Base-by-base conservation (phyloP, 2,797 vertebrate genomes). In the Crax fasciolata region DNA sequence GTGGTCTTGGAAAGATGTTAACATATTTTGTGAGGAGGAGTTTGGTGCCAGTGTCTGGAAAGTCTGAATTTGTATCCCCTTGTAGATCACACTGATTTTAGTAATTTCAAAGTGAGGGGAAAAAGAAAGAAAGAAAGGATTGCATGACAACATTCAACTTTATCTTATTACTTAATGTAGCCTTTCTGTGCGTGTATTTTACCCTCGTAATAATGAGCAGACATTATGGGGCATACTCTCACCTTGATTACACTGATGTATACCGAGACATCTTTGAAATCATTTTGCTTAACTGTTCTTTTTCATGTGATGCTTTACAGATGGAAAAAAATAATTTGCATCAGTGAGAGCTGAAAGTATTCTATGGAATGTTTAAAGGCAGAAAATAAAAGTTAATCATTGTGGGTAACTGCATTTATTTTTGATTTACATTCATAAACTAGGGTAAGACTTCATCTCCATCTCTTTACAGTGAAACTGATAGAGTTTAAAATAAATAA, bases 361-460 rank as follows among this genome's bases (percentile, higher is more conserved):
- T 77, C 59, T 84, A 63, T 73, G 67, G 63, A 63, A 96, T 86
- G 63, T 67, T 48, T 88, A 82, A 62, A 59, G 20, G 8, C 5
- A 9, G 7, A 30, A 85, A 93, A 87, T 39, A 75, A 23, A 88
- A 94, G 96, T 49, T 54, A 90, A 78, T 61, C 18, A 65, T 38
- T 79, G 85, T 11, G 75, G 23, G 59, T 73, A 79, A 86, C 28
- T 44, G 13, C 15, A 61, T 35, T 25, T 63, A 59, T 12, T 61
- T 84, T 92, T 82, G 67, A 4, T 80, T 83, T 93, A 23, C 43
- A 25, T 62, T 79, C 7, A 15, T 80, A 65, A 73, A 66, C 16
- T 28, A 44, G 3, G 3, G 6, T 75, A 61, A 84, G 46, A 65
- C 3, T 73, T 68, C 32, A 83, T 6, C 9, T 77, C 68, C 19